phyloP scores from a whole-genome alignment of 2,113 vertebrate species.

The Dromas ardeola region DNA sequence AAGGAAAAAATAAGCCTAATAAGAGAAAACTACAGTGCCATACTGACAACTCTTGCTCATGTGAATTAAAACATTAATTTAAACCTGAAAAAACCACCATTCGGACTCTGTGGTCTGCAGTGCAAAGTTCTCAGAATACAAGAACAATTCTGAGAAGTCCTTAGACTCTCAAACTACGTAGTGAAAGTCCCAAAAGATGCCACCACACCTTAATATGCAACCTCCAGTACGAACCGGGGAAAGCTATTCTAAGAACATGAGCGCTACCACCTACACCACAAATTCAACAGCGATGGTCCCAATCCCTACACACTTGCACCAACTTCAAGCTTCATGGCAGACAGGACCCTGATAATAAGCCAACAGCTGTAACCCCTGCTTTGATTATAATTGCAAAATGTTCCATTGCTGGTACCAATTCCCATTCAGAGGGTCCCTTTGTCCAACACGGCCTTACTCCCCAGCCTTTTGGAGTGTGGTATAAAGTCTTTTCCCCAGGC shows the following conservation, averaged over 20 bases:
- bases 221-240: neutral
- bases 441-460: neutral
- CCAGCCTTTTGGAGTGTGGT: neutral
- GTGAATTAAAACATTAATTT: neutral
- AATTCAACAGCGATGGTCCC: neutral
- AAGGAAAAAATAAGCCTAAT: neutral
- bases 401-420: neutral
- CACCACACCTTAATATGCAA: neutral
- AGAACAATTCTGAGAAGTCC: neutral
- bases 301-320: neutral
- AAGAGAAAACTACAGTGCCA: neutral
- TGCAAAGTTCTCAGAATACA: neutral
- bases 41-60: neutral
- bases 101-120: neutral
- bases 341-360: neutral
- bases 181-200: neutral
- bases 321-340: neutral
- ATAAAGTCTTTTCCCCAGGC: slow-evolving; percentile 39
- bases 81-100: neutral
- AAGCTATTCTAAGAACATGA: neutral
- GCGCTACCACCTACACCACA: neutral
- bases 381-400: neutral
- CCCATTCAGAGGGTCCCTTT: neutral
- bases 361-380: neutral
- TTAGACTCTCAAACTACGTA: rapidly evolving